Evolutionary conservation across 2,888 invertebrate species (phyloP), one percentile per base, ranked within the genome.

Genomic region (Plusia festucae): DNA sequence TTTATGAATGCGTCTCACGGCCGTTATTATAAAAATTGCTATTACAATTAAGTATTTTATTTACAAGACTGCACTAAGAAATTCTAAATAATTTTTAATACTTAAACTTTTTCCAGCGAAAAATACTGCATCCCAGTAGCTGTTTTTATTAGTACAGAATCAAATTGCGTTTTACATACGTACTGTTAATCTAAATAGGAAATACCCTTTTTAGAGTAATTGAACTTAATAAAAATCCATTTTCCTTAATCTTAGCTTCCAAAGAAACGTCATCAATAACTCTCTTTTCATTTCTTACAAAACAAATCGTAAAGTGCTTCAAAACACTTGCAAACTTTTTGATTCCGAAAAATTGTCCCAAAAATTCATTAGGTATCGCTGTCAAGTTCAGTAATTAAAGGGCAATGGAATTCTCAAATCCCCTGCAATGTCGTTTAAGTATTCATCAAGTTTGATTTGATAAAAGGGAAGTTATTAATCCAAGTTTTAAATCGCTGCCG

Each of bases 371-470:
- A 76, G 58, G 70, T 77, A 81, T 82, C 83, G 80, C 78, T 87
- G 84, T 85, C 83, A 77, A 89, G 79, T 87, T 86, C 85, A 86
- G 87, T 88, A 90, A 90, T 91, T 90, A 91, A 89, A 88, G 85
- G 82, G 82, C 81, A 70, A 75, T 70, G 82, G 80, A 83, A 85
- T 85, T 76, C 70, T 69, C 72, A 67, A 80, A 79, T 79, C 82
- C 83, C 83, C 82, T 78, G 81, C 64, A 70, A 71, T 60, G 70
- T 68, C 78, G 79, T 76, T 82, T 75, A 86, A 86, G 87, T 86
- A 85, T 86, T 85, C 78, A 59, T 54, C 70, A 88, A 88, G 65
- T 86, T 80, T 83, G 83, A 90, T 90, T 91, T 85, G 82, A 89
- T 86, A 84, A 88, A 78, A 70, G 86, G 84, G 81, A 84, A 85